phyloP scores from a whole-genome alignment of 2,113 vertebrate genomes.

The Larimichthys crocea region DNA sequence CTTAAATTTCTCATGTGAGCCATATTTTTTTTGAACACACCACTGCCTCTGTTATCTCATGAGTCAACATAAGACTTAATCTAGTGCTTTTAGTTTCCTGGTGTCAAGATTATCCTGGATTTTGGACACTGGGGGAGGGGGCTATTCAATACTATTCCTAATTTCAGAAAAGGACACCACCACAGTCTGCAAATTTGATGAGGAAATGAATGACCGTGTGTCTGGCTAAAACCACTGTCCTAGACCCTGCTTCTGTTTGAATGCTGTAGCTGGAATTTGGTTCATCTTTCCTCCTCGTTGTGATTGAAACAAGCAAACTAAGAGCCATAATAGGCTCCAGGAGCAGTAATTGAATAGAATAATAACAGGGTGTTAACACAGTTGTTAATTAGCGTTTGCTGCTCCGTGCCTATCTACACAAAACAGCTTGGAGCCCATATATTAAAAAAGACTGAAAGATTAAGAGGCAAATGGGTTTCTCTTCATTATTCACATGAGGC shows the following conservation, averaged over 20 bases:
- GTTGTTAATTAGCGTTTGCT: constrained; percentile 79
- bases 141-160: neutral
- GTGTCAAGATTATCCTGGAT: constrained; percentile 5
- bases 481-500: constrained; percentile 52
- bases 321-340: constrained; percentile 70
- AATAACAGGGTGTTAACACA: constrained; percentile 76
- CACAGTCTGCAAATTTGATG: neutral
- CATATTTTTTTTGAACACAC: constrained; percentile 6
- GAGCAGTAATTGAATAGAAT: constrained; percentile 81
- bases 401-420: constrained; percentile 78
- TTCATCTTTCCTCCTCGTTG: constrained; percentile 48
- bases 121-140: neutral
- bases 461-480: constrained; percentile 53
- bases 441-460: constrained; percentile 62
- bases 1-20: constrained; percentile 32
- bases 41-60: constrained; percentile 23
- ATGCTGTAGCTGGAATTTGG: constrained; percentile 25
- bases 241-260: constrained; percentile 14
- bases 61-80: constrained; percentile 21
- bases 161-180: constrained; percentile 5
- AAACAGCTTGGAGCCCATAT: constrained; percentile 75
- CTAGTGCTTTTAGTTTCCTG: constrained; percentile 1
- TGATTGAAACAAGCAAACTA: constrained; percentile 68
- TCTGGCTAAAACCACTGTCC: neutral
- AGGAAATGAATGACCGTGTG: neutral